These are phyloP conservation scores for Vipera latastei DNA, from an alignment of 2,797 vertebrate genomes.

Conservation along the genomic window DNA sequence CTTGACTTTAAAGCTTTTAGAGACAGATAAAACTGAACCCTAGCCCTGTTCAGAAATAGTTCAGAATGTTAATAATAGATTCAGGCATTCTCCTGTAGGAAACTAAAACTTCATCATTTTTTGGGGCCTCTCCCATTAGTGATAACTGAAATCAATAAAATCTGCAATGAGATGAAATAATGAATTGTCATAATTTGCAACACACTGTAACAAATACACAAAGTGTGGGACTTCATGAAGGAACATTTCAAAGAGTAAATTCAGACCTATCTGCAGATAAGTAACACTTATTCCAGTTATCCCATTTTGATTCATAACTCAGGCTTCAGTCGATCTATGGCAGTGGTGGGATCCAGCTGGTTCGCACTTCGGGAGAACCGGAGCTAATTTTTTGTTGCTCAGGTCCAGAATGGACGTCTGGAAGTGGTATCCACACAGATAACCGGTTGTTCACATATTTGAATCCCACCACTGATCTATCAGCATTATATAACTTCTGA, in stretches of 20 bases:
- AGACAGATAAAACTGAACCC: not conserved
- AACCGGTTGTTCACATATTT: no score
- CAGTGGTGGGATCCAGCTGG: no score
- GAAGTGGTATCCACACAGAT: no score
- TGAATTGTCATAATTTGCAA: not conserved
- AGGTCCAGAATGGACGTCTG: no score
- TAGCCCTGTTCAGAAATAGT: not conserved
- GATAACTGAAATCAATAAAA: not conserved
- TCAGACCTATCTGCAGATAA: not conserved
- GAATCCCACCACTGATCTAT: not conserved
- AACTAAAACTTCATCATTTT: not conserved
- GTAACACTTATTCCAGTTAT: not conserved
- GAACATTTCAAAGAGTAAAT: not conserved
- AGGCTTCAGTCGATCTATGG: not conserved
- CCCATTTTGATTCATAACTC: not conserved
- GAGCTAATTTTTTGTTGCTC: no score
- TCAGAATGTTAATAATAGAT: not conserved
- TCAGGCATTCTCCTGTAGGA: not conserved
- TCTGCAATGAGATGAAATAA: not conserved
- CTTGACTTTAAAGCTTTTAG: not conserved
- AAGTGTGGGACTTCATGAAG: not conserved
- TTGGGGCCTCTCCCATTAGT: not conserved
- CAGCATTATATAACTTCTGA: not conserved
- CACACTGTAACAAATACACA: not conserved
- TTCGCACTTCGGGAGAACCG: no score